These are phyloP conservation scores for Spilogale gracilis DNA, from an alignment of 2,113 vertebrate genomes.

Conservation along the genomic window DNA sequence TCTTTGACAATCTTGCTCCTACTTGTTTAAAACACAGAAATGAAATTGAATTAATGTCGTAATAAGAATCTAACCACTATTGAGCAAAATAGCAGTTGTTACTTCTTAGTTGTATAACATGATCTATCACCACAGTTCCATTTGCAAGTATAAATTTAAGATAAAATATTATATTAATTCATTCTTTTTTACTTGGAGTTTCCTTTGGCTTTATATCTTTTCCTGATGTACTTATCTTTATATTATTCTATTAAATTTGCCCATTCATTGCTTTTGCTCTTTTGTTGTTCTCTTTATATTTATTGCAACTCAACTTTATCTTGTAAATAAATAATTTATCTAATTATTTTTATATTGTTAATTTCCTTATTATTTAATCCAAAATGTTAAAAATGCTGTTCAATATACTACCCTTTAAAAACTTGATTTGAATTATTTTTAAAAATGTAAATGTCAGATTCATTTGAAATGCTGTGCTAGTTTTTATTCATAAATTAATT, in stretches of 20 bases:
- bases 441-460: neutral
- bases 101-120: neutral
- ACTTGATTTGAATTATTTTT: neutral
- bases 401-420: neutral
- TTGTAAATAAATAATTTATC: neutral
- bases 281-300: slow-evolving; percentile 11
- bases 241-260: neutral
- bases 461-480: neutral
- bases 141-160: neutral
- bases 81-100: neutral
- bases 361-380: neutral
- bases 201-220: neutral
- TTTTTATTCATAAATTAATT: neutral
- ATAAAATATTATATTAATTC: neutral
- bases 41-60: neutral
- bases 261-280: neutral
- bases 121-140: neutral
- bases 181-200: neutral
- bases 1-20: neutral
- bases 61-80: neutral
- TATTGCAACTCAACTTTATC: slow-evolving; percentile 11
- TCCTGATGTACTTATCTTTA: neutral
- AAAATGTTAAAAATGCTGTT: neutral
- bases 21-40: neutral
- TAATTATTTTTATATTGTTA: neutral